A percentile compares a stretch with the other conserved stretches of the same genome.
Evolutionary conservation across 2,797 vertebrate genomes (phyloP).

Genomic region (Anas acuta): DNA sequence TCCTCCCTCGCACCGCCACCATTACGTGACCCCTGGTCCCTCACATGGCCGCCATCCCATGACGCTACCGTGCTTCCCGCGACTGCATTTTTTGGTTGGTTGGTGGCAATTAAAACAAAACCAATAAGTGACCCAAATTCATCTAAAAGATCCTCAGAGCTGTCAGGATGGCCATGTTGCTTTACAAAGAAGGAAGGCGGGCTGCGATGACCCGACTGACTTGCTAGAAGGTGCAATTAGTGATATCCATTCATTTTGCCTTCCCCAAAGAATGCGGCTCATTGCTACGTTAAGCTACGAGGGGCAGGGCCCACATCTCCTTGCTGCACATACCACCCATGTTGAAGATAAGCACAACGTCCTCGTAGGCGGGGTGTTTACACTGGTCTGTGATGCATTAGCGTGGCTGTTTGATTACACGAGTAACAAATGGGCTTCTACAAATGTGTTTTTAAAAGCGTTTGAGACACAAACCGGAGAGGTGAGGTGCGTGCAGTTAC

Average conservation of each 20-base stretch:
- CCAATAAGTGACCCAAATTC: background rate
- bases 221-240: background rate
- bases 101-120: background rate
- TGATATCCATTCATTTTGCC: background rate
- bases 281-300: accelerated
- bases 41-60: no score
- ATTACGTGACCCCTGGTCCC: no score
- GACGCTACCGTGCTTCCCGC: no score
- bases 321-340: background rate
- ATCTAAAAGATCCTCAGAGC: background rate
- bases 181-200: background rate
- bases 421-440: background rate
- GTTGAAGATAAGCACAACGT: background rate
- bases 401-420: background rate
- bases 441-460: background rate
- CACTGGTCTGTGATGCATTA: background rate
- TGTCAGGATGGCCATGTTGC: accelerated
- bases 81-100: accelerated
- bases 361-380: background rate
- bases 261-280: background rate
- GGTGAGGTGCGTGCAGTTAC: background rate
- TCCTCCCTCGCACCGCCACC: no score
- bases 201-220: background rate
- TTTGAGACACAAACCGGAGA: background rate
- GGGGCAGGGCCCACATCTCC: background rate